Conservation (phyloP, 2,888 invertebrate species). For the Diaphora mendica region DNA sequence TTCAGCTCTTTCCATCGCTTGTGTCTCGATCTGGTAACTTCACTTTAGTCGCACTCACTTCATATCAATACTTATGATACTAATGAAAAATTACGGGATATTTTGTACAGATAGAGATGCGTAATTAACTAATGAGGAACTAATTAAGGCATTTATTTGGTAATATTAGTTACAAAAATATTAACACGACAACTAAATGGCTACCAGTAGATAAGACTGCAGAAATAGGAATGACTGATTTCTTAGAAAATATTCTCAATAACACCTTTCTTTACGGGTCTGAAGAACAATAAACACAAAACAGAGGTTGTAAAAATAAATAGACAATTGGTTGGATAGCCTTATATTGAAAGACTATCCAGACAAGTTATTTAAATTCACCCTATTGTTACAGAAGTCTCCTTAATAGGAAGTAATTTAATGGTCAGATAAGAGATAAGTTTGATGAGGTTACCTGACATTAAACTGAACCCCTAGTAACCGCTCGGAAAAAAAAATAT, state of each 20-base stretch:
- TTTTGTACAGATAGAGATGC: constrained; percentile 13
- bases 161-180: neutral
- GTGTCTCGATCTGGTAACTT: constrained; percentile 54
- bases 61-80: constrained; percentile 12
- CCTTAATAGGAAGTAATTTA: constrained; percentile 33
- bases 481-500: no score
- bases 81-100: constrained; percentile 1
- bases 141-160: constrained; percentile 21
- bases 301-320: constrained; percentile 36
- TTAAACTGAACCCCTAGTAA: constrained; percentile 11
- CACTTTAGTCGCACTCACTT: constrained; percentile 56
- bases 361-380: constrained; percentile 26
- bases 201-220: constrained; percentile 7
- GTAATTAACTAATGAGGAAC: constrained; percentile 28
- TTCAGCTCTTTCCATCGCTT: constrained; percentile 25
- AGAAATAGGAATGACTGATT: constrained; percentile 27
- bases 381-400: constrained; percentile 15
- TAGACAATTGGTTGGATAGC: constrained; percentile 41
- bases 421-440: constrained; percentile 25
- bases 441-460: constrained; percentile 46
- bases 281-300: constrained; percentile 36
- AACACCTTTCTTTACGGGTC: constrained; percentile 34
- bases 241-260: constrained; percentile 34
- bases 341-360: constrained; percentile 15
- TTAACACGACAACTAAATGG: constrained; percentile 17